Conservation (phyloP, 2,113 vertebrate genomes). For the Dryoscopus gambensis region DNA sequence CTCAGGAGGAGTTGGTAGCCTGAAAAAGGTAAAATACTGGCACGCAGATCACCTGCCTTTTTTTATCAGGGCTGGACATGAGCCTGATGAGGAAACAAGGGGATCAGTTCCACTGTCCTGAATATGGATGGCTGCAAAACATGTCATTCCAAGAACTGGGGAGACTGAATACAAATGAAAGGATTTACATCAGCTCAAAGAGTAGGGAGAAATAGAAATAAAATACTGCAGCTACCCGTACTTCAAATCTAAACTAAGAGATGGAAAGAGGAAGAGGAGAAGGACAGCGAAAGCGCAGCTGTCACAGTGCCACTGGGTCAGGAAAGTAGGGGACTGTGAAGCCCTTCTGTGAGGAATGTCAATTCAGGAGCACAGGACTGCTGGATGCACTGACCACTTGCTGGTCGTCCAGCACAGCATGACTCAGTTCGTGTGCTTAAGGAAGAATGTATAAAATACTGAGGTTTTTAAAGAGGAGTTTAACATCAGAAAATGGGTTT, state of each 20-base stretch:
- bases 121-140: not conserved
- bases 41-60: not conserved
- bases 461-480: not conserved
- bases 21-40: not conserved
- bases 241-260: not conserved
- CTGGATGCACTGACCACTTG: not conserved
- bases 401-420: not conserved
- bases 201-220: not conserved
- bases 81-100: not conserved
- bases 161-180: not conserved
- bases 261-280: not conserved
- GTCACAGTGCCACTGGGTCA: not conserved
- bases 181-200: not conserved
- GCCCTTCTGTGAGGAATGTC: not conserved
- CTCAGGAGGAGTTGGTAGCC: not conserved
- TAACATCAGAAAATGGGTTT: not conserved
- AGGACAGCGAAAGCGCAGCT: not conserved
- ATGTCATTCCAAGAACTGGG: not conserved
- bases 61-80: not conserved
- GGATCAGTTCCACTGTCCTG: not conserved
- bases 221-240: not conserved
- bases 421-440: fast-evolving
- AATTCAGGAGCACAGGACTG: not conserved
- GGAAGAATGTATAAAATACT: not conserved
- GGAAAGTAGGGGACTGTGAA: fast-evolving